Evolutionary conservation across 2,888 invertebrate genomes (phyloP), one percentile per base, ranked within the genome.

Genomic region (Xylocampa areola): DNA sequence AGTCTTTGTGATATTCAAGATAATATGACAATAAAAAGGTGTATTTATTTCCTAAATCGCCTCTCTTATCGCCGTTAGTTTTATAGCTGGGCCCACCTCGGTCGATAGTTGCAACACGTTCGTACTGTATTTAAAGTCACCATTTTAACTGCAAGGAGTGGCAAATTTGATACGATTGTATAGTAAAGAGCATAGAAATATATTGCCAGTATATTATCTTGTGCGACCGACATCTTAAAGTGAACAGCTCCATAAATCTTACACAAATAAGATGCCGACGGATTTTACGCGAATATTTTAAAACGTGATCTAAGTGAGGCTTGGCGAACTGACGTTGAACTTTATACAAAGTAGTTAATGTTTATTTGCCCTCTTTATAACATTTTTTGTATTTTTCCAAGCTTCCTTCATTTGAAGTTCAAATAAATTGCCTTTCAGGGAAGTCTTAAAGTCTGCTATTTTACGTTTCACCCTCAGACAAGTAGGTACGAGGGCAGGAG

Each of bases 21-120:
- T 74, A 73, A 76, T 73, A 70, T 51, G 48, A 51, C 49, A 69
- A 67, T 73, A 76, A 73, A 67, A 70, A 40, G 37, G 45, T 73
- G 29, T 72, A 55, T 74, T 67, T 73, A 70, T 65, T 76, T 67
- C 54, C 17, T 55, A 61, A 70, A 70, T 73, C 60, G 57, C 25
- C 8, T 69, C 32, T 49, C 35, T 37, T 63, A 53, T 58, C 54
- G 35, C 49, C 35, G 61, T 73, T 70, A 58, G 23, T 48, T 73
- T 76, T 68, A 73, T 53, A 25, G 35, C 13, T 30, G 27, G 29
- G 57, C 68, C 73, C 73, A 68, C 76, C 73, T 55, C 23, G 2
- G 48, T 47, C n/a, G 57, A 39, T 23, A 30, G 37, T 75, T 75
- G 59, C 57, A 58, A 71, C 53, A 63, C 11, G 19, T 27, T 25